Base-by-base conservation (phyloP, 2,113 vertebrate species). In the Lota lota region DNA sequence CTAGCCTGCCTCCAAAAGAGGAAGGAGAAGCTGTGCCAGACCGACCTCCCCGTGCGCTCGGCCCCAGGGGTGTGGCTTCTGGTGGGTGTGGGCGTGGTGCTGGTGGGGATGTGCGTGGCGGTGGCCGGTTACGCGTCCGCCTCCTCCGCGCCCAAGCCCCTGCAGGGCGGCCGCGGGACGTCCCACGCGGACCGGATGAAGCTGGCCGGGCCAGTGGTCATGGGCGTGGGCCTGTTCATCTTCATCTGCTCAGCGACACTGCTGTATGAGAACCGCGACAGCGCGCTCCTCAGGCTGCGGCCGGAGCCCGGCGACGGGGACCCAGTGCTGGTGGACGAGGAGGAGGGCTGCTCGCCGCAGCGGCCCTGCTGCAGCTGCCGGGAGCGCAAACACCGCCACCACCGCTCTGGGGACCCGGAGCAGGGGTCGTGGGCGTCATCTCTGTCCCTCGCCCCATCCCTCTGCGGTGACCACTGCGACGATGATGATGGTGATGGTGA, bases 201-300 rank as follows among this genome's bases (percentile, higher is more conserved):
- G 74, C 88, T 99, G 66, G 91, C 95, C 0, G 97, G 97, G 1
- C 96, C 97, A 0, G 93, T 98, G 67, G 93, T 99, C 63, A 98
- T 99, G 96, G 97, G 97, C n/a, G 92, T 96, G 0, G 97, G 96
- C 21, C 91, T 99, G 51, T 99, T 99, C 78, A 94, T 99, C 80
- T 97, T 99, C 87, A 99, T 99, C 91, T 99, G 97, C 0, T 95
- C 97, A 62, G 98, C 95, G 87, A 97, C 97, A 5, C 91, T 99
- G 76, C 92, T 99, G 10, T 97, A 96, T 0, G 97, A 99, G 91
- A 98, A 98, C 89, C 88, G 97, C 12, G 96, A 99, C 85, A 88
- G 86, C n/a, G 95, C 95, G 76, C 56, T 67, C 19, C 94, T 88
- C 1, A 85, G 84, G 10, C 40, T 14, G 40, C 40, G 40, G 17